phyloP scores from a whole-genome alignment of 2,113 vertebrate genomes.

The Miniopterus natalensis region DNA sequence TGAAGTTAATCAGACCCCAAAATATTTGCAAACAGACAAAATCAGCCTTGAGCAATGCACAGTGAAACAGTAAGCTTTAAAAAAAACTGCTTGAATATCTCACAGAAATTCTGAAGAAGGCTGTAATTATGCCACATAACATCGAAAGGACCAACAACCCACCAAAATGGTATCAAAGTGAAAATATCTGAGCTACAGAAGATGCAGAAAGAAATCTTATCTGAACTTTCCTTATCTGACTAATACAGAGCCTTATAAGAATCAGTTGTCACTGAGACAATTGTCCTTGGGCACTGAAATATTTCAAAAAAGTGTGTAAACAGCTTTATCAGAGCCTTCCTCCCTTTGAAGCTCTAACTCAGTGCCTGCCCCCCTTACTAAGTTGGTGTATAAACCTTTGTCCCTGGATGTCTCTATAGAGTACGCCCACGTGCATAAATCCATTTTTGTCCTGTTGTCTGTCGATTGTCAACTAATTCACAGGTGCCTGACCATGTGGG shows the following conservation, averaged over 20 bases:
- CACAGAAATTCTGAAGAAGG: slow-evolving; percentile 42
- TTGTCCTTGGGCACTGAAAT: background rate
- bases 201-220: background rate
- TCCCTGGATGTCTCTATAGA: background rate
- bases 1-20: background rate
- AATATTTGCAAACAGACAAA: background rate
- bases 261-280: background rate
- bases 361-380: background rate
- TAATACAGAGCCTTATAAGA: background rate
- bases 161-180: background rate
- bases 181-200: background rate
- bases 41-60: background rate
- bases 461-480: background rate
- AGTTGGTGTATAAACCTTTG: background rate
- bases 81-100: background rate
- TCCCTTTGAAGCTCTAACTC: background rate
- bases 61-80: background rate
- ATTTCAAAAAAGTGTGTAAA: background rate
- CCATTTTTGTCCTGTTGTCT: background rate
- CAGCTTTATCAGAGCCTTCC: background rate
- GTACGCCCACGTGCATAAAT: background rate
- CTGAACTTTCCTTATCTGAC: background rate
- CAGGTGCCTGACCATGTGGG: background rate
- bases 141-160: background rate
- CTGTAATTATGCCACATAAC: background rate